These are phyloP conservation scores for Oxyruncus cristatus DNA, from an alignment of 2,113 vertebrate genomes.

Conservation along the genomic window DNA sequence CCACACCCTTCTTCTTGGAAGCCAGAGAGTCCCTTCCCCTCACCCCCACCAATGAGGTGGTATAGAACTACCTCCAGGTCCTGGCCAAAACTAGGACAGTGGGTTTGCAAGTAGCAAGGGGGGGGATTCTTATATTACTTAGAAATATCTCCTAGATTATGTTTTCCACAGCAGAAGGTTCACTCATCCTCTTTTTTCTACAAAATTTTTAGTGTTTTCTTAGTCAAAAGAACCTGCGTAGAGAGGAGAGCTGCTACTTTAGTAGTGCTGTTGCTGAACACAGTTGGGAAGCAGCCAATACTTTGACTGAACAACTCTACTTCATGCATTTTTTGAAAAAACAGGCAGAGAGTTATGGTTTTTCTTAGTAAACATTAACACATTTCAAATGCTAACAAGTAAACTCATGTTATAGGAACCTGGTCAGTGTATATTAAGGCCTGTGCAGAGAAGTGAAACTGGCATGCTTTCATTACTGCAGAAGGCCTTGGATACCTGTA, in stretches of 20 bases:
- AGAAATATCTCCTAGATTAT: not conserved
- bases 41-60: fast-evolving
- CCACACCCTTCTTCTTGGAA: not conserved
- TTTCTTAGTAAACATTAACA: not conserved
- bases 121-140: not conserved
- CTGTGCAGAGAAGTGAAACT: not conserved
- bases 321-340: not conserved
- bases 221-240: not conserved
- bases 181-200: not conserved
- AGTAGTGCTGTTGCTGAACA: fast-evolving
- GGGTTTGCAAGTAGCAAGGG: not conserved
- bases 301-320: not conserved
- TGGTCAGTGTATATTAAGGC: not conserved
- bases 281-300: not conserved
- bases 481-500: not conserved
- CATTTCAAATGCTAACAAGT: not conserved
- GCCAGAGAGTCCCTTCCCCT: not conserved
- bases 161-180: not conserved
- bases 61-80: not conserved
- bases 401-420: not conserved
- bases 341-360: not conserved
- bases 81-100: not conserved
- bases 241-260: not conserved
- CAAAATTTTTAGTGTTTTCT: not conserved
- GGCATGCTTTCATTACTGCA: not conserved